These are phyloP conservation scores for Esperia sulphurella DNA, from an alignment of 2,888 invertebrate species.

Conservation along the genomic window DNA sequence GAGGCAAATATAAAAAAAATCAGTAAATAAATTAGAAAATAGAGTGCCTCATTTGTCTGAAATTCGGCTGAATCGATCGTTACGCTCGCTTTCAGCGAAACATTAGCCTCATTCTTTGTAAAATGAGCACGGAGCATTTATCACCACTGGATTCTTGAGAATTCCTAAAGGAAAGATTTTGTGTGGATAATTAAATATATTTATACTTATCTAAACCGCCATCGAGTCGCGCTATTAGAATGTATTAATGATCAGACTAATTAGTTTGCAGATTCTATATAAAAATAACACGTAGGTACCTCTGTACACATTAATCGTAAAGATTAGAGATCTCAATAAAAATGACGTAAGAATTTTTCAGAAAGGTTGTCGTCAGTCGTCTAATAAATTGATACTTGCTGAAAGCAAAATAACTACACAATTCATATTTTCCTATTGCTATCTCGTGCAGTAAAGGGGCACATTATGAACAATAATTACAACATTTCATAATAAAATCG, in stretches of 20 bases:
- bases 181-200: neutral
- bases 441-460: neutral
- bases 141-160: neutral
- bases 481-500: conserved; percentile 12
- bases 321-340: neutral
- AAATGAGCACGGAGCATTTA: conserved; percentile 9
- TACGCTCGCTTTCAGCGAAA: conserved; percentile 11
- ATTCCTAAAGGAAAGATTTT: neutral
- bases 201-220: neutral
- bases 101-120: conserved; percentile 8
- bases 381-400: too few species aligned
- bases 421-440: neutral
- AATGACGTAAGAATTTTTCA: too few species aligned
- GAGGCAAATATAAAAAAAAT: too few species aligned
- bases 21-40: too few species aligned
- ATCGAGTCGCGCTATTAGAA: too few species aligned
- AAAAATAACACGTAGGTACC: too few species aligned
- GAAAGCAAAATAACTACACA: too few species aligned
- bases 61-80: conserved; percentile 7
- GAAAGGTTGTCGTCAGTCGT: too few species aligned
- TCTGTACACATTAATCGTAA: too few species aligned
- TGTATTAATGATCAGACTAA: too few species aligned
- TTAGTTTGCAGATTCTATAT: too few species aligned
- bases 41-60: neutral
- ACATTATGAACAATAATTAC: neutral